Base-by-base conservation (phyloP, 2,888 invertebrate genomes). In the Tiphia femorata region DNA sequence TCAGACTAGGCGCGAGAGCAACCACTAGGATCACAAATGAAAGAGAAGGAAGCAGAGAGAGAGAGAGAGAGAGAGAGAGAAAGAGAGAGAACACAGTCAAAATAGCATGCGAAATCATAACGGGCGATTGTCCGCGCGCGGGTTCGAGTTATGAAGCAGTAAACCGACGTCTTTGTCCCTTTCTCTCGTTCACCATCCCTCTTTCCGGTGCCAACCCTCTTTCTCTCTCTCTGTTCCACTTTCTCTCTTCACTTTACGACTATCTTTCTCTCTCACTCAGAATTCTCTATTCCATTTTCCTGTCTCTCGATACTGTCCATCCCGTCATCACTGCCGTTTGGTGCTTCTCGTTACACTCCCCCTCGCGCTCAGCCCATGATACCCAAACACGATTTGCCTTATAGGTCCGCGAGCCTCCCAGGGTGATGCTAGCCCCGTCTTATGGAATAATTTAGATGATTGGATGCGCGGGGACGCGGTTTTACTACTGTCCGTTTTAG, bases 61-160 rank as follows among this genome's bases (percentile, higher is more conserved):
- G 16, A 14, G 2, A 17, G 7, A 37, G 20, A 10, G 10, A 12
- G 10, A 17, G 38, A 8, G 17, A 6, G 2, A 17, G 38, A 17
- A 19, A 35, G 49, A 43, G 44, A 40, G 49, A 48, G 54, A 55
- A 66, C n/a, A 63, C 77, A 77, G 80, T 80, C 79, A 81, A 81
- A 81, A 82, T 81, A 82, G 78, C 81, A 80, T 74, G 73, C 75
- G 79, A 81, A 82, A 82, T 82, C 80, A 82, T 80, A 81, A 82
- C 80, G 76, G 76, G 62, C 80, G 82, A 82, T 82, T 82, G 82
- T 83, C 80, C 80, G 76, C 72, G 63, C n/a, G 64, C 57, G 64
- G 62, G 60, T 48, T 62, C 76, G 69, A 73, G 82, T 82, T 83
- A 83, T 81, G 82, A 81, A 79, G 79, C 81, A 80, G 76, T 81